Evolutionary conservation across 2,113 vertebrate genomes (phyloP).

Genomic region (Austrofundulus limnaeus): DNA sequence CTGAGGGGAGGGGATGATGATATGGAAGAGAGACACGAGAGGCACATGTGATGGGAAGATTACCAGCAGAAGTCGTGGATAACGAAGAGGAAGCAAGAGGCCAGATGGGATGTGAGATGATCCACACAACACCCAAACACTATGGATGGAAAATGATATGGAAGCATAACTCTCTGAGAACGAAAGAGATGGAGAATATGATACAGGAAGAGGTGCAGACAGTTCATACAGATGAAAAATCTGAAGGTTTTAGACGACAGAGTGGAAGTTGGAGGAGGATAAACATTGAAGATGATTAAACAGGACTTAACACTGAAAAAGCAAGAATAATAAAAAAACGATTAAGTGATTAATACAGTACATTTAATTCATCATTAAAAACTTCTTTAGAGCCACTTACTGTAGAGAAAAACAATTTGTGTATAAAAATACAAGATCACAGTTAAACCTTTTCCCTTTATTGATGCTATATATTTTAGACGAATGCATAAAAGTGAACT

Average conservation of each 20-base stretch:
- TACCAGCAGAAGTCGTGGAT: constrained; percentile 51
- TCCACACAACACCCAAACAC: constrained; percentile 35
- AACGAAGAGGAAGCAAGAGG: constrained; percentile 34
- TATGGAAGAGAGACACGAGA: background rate
- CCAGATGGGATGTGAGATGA: constrained; percentile 64
- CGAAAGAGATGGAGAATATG: background rate
- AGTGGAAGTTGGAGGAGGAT: background rate
- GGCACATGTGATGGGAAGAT: constrained; percentile 37
- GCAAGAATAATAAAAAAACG: no score
- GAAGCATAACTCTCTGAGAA: constrained; percentile 11
- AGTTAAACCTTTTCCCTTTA: no score
- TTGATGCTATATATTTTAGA: no score
- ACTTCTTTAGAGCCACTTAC: no score
- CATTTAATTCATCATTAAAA: no score
- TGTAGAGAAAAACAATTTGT: no score
- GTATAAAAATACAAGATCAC: no score
- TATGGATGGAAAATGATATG: constrained; percentile 5
- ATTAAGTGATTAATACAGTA: no score
- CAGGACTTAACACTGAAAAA: background rate
- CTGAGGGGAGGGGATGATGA: background rate
- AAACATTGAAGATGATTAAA: background rate
- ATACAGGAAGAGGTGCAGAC: background rate
- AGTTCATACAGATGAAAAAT: background rate
- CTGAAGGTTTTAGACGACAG: background rate
- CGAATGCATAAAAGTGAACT: no score